Percentiles rank a stretch among this genome's conserved stretches.
These are phyloP conservation scores for Pithys albifrons DNA, from an alignment of 2,113 vertebrate genomes.

Conservation along the genomic window DNA sequence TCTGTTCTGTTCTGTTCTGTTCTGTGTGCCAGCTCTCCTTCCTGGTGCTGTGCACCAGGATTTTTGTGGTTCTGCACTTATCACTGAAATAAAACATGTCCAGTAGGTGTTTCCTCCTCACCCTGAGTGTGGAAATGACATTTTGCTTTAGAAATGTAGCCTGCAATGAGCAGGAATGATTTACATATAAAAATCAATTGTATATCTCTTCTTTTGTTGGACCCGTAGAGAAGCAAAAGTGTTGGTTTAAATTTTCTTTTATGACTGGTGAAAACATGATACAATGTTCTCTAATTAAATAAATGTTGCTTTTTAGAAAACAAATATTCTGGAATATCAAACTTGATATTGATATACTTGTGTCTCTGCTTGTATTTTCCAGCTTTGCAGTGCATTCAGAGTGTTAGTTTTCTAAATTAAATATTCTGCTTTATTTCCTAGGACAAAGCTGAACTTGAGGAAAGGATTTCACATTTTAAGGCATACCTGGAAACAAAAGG, in stretches of 20 bases:
- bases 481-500: slow-evolving; percentile 91
- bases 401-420: background rate
- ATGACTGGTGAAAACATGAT: background rate
- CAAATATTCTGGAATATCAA: background rate
- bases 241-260: background rate
- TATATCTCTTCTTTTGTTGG: background rate
- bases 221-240: background rate
- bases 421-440: slow-evolving; percentile 47
- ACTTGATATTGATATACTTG: background rate
- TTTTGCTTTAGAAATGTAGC: background rate
- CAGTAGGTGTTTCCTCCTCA: background rate
- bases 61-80: background rate
- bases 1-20: background rate
- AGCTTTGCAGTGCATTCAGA: background rate
- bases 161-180: background rate
- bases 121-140: background rate
- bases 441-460: slow-evolving; percentile 83
- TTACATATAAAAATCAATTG: background rate
- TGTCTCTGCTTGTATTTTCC: background rate
- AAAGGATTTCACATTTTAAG: slow-evolving; percentile 85
- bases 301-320: background rate
- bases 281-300: background rate
- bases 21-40: background rate
- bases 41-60: background rate
- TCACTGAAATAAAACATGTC: background rate